phyloP scores from a whole-genome alignment of 2,113 vertebrate species.

The Crotalus horridus region DNA sequence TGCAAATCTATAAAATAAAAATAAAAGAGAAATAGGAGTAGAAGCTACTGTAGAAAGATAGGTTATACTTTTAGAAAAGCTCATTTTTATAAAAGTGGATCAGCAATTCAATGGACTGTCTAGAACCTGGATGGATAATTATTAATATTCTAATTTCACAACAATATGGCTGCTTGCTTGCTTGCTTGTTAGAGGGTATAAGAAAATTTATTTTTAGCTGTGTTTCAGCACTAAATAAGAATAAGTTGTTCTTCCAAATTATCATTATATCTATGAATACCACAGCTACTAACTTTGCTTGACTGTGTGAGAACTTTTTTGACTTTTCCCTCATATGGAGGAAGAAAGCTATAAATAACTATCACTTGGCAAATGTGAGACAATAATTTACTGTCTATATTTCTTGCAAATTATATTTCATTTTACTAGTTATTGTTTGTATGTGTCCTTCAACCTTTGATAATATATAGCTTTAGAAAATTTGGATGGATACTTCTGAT shows the following conservation, averaged over 20 bases:
- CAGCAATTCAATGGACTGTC: not conserved
- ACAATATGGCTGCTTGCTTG: not conserved
- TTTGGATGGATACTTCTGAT: not conserved
- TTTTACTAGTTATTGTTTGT: not conserved
- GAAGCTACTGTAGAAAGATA: not conserved
- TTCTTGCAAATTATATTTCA: not conserved
- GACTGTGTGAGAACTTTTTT: not conserved
- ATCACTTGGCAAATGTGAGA: not conserved
- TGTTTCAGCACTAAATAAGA: not conserved
- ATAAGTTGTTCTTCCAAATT: rapidly evolving
- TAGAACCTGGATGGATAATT: not conserved
- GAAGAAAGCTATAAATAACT: not conserved
- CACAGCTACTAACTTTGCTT: not conserved
- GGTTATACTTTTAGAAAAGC: not conserved
- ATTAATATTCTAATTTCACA: not conserved
- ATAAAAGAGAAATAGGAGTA: not conserved
- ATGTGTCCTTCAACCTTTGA: not conserved
- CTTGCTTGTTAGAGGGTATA: not conserved
- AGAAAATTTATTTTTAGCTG: not conserved
- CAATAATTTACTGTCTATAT: not conserved
- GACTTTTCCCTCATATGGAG: not conserved
- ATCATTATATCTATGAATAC: not conserved
- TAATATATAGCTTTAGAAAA: not conserved
- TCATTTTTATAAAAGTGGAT: not conserved
- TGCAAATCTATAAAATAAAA: not conserved